Percentiles rank a stretch among this genome's conserved stretches.
Evolutionary conservation across 2,797 vertebrate genomes (phyloP).

Genomic region (Muscicapa comitata): DNA sequence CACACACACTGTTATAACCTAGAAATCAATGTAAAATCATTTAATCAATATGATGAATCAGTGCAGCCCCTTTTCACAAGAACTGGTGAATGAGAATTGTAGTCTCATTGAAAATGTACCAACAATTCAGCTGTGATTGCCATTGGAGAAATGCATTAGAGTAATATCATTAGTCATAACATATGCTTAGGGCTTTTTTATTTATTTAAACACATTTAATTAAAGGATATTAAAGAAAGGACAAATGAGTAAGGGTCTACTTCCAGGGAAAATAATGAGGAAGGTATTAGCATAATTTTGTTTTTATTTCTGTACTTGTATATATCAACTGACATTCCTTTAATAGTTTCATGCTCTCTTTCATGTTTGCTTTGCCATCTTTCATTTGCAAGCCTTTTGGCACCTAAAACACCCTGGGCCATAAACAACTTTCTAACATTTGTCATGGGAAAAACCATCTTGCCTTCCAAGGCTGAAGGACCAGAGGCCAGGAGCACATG

Average conservation of each 20-base stretch:
- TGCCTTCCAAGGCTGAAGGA: not conserved
- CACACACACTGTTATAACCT: not conserved
- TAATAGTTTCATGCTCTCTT: not conserved
- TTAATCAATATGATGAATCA: not conserved
- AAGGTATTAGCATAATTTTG: not conserved
- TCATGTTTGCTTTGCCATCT: not conserved
- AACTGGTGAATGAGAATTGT: not conserved
- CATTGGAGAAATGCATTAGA: not conserved
- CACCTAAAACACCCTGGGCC: not conserved
- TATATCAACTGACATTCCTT: not conserved
- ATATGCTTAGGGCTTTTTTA: not conserved
- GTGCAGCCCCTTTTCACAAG: not conserved
- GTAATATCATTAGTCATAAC: not conserved
- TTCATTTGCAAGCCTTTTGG: conserved; percentile 25
- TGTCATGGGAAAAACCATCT: not conserved
- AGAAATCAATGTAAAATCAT: not conserved
- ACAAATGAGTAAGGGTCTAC: not conserved
- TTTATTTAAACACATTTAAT: conserved; percentile 13
- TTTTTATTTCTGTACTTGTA: not conserved
- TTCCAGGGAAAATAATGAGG: not conserved
- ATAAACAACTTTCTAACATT: conserved; percentile 33
- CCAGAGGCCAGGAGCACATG: conserved; percentile 4
- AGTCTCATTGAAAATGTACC: not conserved
- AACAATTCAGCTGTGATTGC: not conserved
- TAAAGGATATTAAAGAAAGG: not conserved